These are phyloP conservation scores for Rana temporaria DNA, from an alignment of 2,113 vertebrate genomes.

Conservation along the genomic window DNA sequence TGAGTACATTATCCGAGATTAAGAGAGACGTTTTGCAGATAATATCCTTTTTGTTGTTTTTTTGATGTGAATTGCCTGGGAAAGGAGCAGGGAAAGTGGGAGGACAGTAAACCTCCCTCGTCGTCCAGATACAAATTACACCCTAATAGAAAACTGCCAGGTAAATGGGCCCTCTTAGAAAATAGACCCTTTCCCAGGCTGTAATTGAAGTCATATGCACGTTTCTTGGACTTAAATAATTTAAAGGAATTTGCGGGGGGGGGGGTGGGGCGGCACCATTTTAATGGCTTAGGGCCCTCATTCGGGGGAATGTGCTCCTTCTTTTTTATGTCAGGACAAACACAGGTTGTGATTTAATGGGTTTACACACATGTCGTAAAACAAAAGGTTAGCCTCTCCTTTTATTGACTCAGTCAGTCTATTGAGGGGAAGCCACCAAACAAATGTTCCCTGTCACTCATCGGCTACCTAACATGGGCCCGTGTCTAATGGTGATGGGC, in stretches of 20 bases:
- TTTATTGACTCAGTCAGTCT: background rate
- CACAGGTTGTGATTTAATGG: conserved; percentile 27
- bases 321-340: conserved; percentile 15
- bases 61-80: conserved; percentile 1
- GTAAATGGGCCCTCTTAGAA: background rate
- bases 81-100: conserved; percentile 5
- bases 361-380: conserved; percentile 13
- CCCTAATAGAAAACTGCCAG: background rate
- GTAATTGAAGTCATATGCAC: background rate
- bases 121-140: background rate
- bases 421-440: conserved; percentile 5
- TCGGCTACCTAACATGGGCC: background rate
- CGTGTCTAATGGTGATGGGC: background rate
- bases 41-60: background rate
- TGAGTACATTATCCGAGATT: conserved; percentile 31
- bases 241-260: background rate
- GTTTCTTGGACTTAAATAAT: background rate
- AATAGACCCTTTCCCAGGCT: background rate
- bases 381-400: conserved; percentile 13
- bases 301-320: conserved; percentile 11
- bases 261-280: background rate
- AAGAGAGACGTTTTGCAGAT: conserved; percentile 2
- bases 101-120: background rate
- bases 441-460: conserved; percentile 27
- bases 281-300: background rate